Evolutionary conservation across 2,888 invertebrate species (phyloP), one percentile per base, ranked within the genome.

Genomic region (Acheta domesticus): DNA sequence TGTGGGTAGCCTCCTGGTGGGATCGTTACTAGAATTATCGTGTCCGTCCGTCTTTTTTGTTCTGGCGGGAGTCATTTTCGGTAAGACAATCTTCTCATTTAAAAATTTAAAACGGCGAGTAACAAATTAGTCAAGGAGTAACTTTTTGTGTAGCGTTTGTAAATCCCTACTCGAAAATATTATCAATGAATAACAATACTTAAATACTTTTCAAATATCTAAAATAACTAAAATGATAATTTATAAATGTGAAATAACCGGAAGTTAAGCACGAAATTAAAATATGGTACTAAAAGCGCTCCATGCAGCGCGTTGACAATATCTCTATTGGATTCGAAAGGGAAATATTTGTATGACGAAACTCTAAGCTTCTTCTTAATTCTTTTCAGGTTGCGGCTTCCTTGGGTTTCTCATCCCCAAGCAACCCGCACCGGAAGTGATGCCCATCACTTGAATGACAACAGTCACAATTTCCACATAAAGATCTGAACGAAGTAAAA

Each of bases 371-470:
- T n/a, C n/a, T n/a, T n/a, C 1, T 1, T 62, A 62, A 19, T 1
- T 62, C 14, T 80, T 83, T 83, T 20, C 81, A 86, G 85, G 82
- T 19, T 85, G 85, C 76, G 85, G 85, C 16, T 49, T 84, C 12
- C 76, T 86, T 75, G 83, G 85, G 5, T 76, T 81, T 23, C 74
- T 85, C 8, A 81, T 85, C 36, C 85, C 85, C 16, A 62, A 62
- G 8, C 14, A 62, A 8, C 62, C 62, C n/a, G 62, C 62, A 62
- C 62, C 16, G 16, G 62, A 62, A 62, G 62, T 62, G n/a, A 62
- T 62, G 62, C 62, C 62, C 3, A n/a, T 62, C 16, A 62, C 62
- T 19, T 62, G 62, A 62, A 62, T 36, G 8, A 36, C 36, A 36
- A 8, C 36, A 36, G 36, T 36, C 5, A 36, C 5, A 36, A 36